phyloP scores from a whole-genome alignment of 92 coral and sea anemone species.

The Umimayanthus chanpuru region DNA sequence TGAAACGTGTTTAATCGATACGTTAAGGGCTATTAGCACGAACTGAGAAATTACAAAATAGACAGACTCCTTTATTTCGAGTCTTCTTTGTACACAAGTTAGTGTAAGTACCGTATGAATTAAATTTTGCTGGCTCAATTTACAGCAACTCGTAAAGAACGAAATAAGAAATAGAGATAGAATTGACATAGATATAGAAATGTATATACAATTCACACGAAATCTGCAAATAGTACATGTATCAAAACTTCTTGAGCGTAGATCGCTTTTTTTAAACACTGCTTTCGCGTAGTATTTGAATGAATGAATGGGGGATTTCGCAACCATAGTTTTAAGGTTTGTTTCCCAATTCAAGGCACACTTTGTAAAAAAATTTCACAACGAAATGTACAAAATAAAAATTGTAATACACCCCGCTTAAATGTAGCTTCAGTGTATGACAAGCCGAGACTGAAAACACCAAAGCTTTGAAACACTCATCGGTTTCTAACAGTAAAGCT shows the following conservation, averaged over 20 bases:
- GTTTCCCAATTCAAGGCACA: constrained; percentile 26
- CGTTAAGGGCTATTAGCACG: constrained; percentile 13
- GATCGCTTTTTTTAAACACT: constrained; percentile 34
- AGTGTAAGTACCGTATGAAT: constrained; percentile 49
- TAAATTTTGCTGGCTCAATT: constrained; percentile 47
- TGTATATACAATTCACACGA: constrained; percentile 20
- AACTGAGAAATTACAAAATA: constrained; percentile 1
- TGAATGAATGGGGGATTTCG: constrained; percentile 37
- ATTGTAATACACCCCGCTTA: neutral
- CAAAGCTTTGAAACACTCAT: neutral
- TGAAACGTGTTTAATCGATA: constrained; percentile 11
- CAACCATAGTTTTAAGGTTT: constrained; percentile 15
- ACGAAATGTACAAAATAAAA: constrained; percentile 36
- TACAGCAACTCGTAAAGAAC: neutral
- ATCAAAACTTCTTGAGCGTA: neutral
- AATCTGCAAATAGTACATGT: constrained; percentile 25
- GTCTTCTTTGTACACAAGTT: constrained; percentile 39
- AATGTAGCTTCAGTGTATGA: neutral
- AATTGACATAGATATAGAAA: neutral
- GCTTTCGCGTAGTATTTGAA: constrained; percentile 23
- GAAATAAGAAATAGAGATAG: constrained; percentile 12
- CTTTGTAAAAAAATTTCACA: constrained; percentile 39
- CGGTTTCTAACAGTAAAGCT: neutral
- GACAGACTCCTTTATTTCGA: constrained; percentile 15
- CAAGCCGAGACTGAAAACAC: constrained; percentile 9